phyloP scores from a whole-genome alignment of 2,797 vertebrate species.

The Netta rufina region DNA sequence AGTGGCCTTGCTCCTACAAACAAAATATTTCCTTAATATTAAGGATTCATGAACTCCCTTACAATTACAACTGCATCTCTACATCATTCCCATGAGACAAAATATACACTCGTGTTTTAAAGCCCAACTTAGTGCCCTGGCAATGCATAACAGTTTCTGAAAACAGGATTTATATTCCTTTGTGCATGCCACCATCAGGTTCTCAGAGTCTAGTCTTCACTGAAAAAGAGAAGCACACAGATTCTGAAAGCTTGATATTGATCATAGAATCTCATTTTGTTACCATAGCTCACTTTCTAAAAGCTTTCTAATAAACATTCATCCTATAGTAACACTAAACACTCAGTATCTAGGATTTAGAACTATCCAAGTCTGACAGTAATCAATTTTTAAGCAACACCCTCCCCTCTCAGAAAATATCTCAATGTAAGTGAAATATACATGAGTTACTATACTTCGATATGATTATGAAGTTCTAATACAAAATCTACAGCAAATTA shows the following conservation, averaged over 20 bases:
- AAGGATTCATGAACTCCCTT: not conserved
- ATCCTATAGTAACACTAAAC: not conserved
- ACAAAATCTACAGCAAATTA: accelerated
- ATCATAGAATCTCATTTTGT: not conserved
- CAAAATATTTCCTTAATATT: not conserved
- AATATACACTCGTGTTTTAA: not conserved
- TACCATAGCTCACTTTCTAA: not conserved
- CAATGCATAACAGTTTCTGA: not conserved
- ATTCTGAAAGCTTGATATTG: not conserved
- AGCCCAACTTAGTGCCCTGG: not conserved
- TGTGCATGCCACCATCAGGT: not conserved
- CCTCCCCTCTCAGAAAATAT: not conserved
- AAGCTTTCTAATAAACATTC: not conserved
- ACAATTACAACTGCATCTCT: not conserved
- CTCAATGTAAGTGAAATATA: not conserved
- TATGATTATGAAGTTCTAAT: not conserved
- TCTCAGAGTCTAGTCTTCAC: not conserved
- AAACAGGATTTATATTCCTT: not conserved
- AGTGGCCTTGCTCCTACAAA: not conserved
- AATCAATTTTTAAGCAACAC: not conserved
- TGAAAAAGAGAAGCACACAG: not conserved
- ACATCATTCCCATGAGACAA: accelerated
- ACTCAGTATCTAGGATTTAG: not conserved
- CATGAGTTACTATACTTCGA: not conserved
- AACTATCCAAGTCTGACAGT: not conserved